Base-by-base conservation (phyloP, 2,113 vertebrate species). In the Hassar affinis region DNA sequence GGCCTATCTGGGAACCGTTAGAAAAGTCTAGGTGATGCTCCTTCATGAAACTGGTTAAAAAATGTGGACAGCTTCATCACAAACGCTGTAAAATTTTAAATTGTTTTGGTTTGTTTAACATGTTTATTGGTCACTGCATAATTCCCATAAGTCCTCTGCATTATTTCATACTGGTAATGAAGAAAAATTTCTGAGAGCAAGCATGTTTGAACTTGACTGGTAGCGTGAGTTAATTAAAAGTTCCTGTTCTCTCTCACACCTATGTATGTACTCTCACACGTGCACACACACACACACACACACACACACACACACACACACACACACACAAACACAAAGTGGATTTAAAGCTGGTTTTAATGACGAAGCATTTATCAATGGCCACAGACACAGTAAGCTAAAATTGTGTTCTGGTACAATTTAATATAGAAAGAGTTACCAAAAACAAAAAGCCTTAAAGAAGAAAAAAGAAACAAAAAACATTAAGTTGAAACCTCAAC, bases 401-500 rank as follows among this genome's bases (percentile, higher is more conserved):
- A 51, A 76, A 76, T 33, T 54, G 27, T 76, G 47, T 33, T 76
- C 27, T 76, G 49, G 22, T 30, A 1, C 72, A 22, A 22, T 74
- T 20, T 45, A 30, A 17, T 33, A 45, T 35, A 27, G 5, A 14
- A 74, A 64, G 38, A 77, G 33, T 27, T 62, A 62, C 47, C 49
- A 51, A 47, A 17, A 56, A n/a, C n/a, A 3, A 42, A 79, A 75
- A 17, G 25, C n/a, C 15, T 35, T 27, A 15, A 78, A 64, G 25
- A 59, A 69, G 64, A 78, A 33, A 51, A 59, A 25, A 42, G 3
- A 22, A 78, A 56, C 10, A 51, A 74, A 69, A 76, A 33, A 51
- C 84, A 91, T 92, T 88, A 92, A 91, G 79, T 89, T 87, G 82
- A 89, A 93, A 89, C 91, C 30, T 86, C 88, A 92, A 98, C 98